Percentiles rank a stretch among this genome's conserved stretches.
These are phyloP conservation scores for Simalia tracyae DNA, from an alignment of 2,797 vertebrate species.

Conservation along the genomic window DNA sequence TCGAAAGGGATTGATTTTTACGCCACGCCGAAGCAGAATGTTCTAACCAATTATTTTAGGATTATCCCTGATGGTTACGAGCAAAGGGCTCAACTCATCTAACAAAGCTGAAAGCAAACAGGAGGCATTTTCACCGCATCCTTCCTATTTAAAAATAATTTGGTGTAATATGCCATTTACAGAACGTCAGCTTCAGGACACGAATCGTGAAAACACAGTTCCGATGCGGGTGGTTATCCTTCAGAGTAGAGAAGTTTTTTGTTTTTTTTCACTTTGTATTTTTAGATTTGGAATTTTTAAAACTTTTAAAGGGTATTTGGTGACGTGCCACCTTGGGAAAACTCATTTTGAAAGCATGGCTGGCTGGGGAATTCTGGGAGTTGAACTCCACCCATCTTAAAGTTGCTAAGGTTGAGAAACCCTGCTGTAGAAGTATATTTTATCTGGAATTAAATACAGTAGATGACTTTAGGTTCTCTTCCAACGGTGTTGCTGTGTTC, in stretches of 20 bases:
- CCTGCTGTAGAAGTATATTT: too few relatives aligned
- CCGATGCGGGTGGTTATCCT: background rate
- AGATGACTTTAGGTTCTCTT: too few relatives aligned
- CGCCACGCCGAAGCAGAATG: background rate
- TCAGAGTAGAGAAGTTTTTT: background rate
- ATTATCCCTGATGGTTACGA: conserved; percentile 10
- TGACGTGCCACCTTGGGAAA: background rate
- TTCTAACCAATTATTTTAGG: conserved; percentile 13
- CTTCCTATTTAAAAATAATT: background rate
- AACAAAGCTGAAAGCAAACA: background rate
- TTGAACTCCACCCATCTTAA: too few relatives aligned
- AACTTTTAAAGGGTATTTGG: background rate
- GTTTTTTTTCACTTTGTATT: background rate
- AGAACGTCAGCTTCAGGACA: background rate
- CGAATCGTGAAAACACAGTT: background rate
- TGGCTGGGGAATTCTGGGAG: too few relatives aligned
- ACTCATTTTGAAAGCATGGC: background rate
- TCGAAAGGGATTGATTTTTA: background rate
- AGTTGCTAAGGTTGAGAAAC: too few relatives aligned
- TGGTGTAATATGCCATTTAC: background rate
- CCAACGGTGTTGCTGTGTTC: too few relatives aligned
- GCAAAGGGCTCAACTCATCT: background rate
- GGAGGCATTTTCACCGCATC: background rate
- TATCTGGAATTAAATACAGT: too few relatives aligned
- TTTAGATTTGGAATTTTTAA: background rate